Evolutionary conservation across 2,888 invertebrate species (phyloP).

Genomic region (Ormyrus rosae): DNA sequence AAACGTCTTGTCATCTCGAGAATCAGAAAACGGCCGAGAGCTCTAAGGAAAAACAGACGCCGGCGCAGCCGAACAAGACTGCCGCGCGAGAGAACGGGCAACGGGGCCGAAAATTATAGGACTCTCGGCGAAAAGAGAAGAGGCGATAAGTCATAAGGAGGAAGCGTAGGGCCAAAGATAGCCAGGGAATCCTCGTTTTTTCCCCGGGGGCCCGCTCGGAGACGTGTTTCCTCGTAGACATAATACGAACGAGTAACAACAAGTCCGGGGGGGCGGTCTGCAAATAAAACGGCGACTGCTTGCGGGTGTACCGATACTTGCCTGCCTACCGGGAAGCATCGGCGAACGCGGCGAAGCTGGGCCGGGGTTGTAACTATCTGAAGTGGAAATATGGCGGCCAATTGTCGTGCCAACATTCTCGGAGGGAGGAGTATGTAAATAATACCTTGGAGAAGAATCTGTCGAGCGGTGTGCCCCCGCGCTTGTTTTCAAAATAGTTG

Average conservation of each 20-base stretch:
- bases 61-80: background rate
- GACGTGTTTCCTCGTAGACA: slow-evolving; percentile 66
- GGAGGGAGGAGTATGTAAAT: slow-evolving; percentile 45
- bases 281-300: slow-evolving; percentile 62
- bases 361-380: slow-evolving; percentile 62
- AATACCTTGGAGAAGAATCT: slow-evolving; percentile 52
- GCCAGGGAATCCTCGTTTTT: slow-evolving; percentile 16
- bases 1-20: slow-evolving; percentile 32
- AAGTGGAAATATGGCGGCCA: slow-evolving; percentile 66
- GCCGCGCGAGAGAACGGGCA: background rate
- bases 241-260: slow-evolving; percentile 66
- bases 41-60: background rate
- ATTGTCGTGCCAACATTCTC: slow-evolving; percentile 71
- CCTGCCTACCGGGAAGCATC: slow-evolving; percentile 59
- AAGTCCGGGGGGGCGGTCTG: slow-evolving; percentile 59
- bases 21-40: slow-evolving; percentile 11
- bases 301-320: slow-evolving; percentile 66
- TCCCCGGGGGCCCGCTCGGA: background rate
- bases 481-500: slow-evolving; percentile 53
- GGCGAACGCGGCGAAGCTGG: slow-evolving; percentile 45
- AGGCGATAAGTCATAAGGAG: slow-evolving; percentile 31
- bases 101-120: slow-evolving; percentile 29
- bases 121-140: slow-evolving; percentile 20
- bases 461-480: slow-evolving; percentile 22
- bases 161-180: slow-evolving; percentile 40